These are phyloP conservation scores for Lynx canadensis DNA, from an alignment of 2,113 vertebrate genomes.

Conservation along the genomic window DNA sequence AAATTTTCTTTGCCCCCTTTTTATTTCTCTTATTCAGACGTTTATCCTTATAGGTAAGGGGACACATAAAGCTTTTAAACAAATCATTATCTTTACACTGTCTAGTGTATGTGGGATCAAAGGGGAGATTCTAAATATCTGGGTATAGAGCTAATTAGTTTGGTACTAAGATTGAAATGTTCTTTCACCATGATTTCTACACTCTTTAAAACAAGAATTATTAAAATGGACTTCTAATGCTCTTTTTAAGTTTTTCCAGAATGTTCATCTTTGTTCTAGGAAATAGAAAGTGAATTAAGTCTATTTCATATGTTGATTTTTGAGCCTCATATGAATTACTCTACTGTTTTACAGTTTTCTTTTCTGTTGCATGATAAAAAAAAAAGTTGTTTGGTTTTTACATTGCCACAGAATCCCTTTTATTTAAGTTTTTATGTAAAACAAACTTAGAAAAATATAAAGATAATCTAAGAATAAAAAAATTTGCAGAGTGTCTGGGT, in stretches of 20 bases:
- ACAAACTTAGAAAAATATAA: constrained; percentile 43
- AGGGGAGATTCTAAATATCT: constrained; percentile 4
- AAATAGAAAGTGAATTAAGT: constrained; percentile 51
- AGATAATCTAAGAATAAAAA: neutral
- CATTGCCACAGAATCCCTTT: neutral
- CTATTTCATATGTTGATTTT: neutral
- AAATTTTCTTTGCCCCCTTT: neutral
- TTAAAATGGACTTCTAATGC: neutral
- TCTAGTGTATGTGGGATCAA: constrained; percentile 75
- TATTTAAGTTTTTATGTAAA: constrained; percentile 35
- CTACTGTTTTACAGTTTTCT: neutral
- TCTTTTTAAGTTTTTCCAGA: neutral
- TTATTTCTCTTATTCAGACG: constrained; percentile 48
- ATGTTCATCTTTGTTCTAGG: neutral
- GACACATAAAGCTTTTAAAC: constrained; percentile 86
- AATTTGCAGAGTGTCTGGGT: neutral
- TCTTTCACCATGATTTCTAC: neutral
- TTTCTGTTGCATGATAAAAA: neutral
- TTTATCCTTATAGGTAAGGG: constrained; percentile 82
- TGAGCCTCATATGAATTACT: neutral
- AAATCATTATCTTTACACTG: constrained; percentile 84
- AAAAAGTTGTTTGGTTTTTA: constrained; percentile 23
- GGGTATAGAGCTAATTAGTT: constrained; percentile 26
- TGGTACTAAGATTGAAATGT: neutral
- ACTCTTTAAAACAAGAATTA: constrained; percentile 29